Base-by-base conservation (phyloP, 2,797 vertebrate species). In the Yasuhikotakia modesta region DNA sequence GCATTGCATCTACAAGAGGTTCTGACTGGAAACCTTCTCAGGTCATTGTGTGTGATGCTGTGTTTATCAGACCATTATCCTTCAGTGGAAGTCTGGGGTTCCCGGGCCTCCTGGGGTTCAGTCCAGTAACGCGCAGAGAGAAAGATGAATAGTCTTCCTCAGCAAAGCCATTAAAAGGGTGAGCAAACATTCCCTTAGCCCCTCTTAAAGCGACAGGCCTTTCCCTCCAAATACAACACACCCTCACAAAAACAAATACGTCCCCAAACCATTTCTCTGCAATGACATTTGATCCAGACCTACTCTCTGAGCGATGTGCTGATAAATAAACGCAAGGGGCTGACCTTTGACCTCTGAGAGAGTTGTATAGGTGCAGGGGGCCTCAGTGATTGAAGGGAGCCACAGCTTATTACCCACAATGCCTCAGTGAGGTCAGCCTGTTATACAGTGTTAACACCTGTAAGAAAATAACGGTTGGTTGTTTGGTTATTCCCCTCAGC, bases 151-250 rank as follows among this genome's bases (percentile, higher is more conserved):
- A 84, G 76, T 70, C 70, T 76, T 85, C 83, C 76, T 82, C 71
- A 81, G 84, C 86, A 79, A 88, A 88, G 87, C 83, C 89, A 87
- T 91, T 90, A 90, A 88, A 84, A 85, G 82, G 78, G 84, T 86
- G 85, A 86, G 85, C 84, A 90, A 91, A 92, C 88, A 90, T 87
- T 88, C 88, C 86, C 78, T 81, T 13, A 46, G 85, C 90, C 81
- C 83, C 73, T 85, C 81, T 90, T 84, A 89, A 90, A 89, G 90
- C 78, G 72, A 83, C 79, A 88, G 68, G 66, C 21, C 82, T 66
- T 50, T 79, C 46, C 45, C 76, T 65, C 39, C 35, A 32, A 65
- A 43, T 71, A 68, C 76, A 81, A 84, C 7, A 52, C 57, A 75
- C 21, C 50, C 21, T 35, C 35, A 65, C 27, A 82, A 81, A 85